Evolutionary conservation across 2,113 vertebrate genomes (phyloP).

Genomic region (Erythrolamprus reginae): DNA sequence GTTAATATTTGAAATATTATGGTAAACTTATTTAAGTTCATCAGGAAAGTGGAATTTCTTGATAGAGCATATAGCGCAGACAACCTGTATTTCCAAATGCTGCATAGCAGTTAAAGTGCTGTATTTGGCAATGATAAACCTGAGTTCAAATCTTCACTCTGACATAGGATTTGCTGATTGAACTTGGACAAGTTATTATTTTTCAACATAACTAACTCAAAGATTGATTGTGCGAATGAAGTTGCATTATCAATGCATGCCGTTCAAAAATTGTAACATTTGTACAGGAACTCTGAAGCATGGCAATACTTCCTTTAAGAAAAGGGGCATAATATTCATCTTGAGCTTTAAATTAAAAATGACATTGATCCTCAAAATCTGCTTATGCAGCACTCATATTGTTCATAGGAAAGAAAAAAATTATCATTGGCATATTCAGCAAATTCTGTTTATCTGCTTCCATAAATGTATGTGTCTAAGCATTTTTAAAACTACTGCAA

Average conservation of each 20-base stretch:
- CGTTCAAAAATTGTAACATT: neutral
- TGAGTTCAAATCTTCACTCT: neutral
- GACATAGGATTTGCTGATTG: neutral
- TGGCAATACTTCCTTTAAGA: neutral
- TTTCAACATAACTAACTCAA: neutral
- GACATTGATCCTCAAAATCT: neutral
- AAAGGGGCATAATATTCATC: too few relatives aligned
- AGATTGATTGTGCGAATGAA: neutral
- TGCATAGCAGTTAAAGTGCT: neutral
- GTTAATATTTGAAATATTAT: neutral
- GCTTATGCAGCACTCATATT: neutral
- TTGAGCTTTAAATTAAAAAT: neutral
- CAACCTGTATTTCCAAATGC: neutral
- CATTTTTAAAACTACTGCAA: accelerated
- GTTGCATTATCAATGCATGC: neutral
- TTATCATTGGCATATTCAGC: neutral
- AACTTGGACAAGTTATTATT: neutral
- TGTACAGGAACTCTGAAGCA: neutral
- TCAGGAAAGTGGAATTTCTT: neutral
- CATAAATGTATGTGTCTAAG: neutral
- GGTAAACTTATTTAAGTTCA: neutral
- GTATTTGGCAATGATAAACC: neutral
- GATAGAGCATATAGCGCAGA: neutral
- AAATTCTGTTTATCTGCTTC: neutral
- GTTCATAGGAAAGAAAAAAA: neutral